phyloP scores from a whole-genome alignment of 2,797 vertebrate genomes.

The Buphagus erythrorhynchus region DNA sequence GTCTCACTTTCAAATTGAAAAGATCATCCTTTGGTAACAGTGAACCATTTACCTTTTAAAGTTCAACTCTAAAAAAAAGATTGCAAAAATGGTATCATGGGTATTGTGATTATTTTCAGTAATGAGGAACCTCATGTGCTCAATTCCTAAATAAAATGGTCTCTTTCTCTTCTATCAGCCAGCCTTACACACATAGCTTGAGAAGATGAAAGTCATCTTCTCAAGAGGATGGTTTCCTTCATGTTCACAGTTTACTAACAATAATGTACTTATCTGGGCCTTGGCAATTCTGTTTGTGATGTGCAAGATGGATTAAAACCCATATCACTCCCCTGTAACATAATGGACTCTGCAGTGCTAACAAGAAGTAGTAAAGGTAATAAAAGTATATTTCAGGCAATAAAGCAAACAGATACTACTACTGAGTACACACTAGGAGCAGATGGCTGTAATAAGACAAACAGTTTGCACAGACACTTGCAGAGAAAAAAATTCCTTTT shows the following conservation, averaged over 20 bases:
- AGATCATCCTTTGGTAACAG: not conserved
- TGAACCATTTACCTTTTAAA: not conserved
- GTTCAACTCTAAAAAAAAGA: not conserved
- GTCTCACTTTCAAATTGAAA: not conserved
- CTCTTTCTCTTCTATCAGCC: not conserved
- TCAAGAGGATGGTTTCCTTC: not conserved
- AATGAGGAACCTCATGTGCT: not conserved
- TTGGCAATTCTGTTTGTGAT: not conserved
- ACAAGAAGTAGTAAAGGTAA: constrained; percentile 20
- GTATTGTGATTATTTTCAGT: not conserved
- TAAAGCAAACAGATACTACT: constrained; percentile 24
- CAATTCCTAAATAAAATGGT: not conserved
- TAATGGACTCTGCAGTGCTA: not conserved
- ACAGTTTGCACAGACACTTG: not conserved
- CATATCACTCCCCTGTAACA: not conserved
- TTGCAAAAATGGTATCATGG: not conserved
- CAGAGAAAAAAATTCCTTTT: not conserved
- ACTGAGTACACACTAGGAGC: not conserved
- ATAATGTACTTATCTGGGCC: not conserved
- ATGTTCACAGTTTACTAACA: not conserved
- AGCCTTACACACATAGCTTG: not conserved
- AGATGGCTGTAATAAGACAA: not conserved
- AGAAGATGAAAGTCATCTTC: not conserved
- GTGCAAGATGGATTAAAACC: not conserved
- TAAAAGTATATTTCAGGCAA: constrained; percentile 19